A percentile compares a stretch with the other conserved stretches of the same genome.
Conservation (phyloP, 2,888 invertebrate genomes). For the Coelinius sp. region DNA sequence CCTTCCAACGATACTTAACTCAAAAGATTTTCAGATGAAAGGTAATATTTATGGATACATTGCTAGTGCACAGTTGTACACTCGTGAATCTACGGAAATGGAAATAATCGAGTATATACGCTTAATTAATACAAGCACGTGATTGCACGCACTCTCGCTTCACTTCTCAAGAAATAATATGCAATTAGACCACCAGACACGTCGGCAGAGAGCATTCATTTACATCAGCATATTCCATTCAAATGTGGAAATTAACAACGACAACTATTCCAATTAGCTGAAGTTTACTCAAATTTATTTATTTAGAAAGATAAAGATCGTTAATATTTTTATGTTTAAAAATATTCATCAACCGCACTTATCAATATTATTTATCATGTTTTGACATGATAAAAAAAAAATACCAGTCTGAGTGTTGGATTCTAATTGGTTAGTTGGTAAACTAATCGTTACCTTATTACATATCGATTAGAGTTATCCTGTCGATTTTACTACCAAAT, state of each 20-base stretch:
- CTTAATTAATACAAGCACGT: slow-evolving; percentile 25
- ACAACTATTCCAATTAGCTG: neutral
- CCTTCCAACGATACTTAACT: neutral
- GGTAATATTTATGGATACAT: neutral
- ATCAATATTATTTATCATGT: too few species aligned
- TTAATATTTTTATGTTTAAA: too few species aligned
- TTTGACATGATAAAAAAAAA: neutral
- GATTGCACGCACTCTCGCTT: neutral
- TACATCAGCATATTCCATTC: neutral
- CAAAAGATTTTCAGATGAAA: neutral
- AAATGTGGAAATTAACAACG: neutral
- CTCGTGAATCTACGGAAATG: slow-evolving; percentile 25
- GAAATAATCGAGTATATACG: slow-evolving; percentile 24
- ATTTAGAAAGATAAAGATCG: too few species aligned
- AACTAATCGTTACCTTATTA: neutral
- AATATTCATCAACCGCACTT: too few species aligned
- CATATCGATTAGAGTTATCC: neutral
- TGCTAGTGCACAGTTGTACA: neutral
- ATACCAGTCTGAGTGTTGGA: neutral
- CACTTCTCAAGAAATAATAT: neutral
- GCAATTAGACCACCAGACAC: slow-evolving; percentile 3
- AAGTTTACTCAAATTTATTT: neutral
- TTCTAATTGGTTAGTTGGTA: neutral
- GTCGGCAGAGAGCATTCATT: neutral
- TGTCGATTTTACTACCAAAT: too few species aligned